Percentiles rank a stretch among this genome's conserved stretches.
Evolutionary conservation across 1,140 invertebrate species (phyloP).

Genomic region (Calephelis nemesis): DNA sequence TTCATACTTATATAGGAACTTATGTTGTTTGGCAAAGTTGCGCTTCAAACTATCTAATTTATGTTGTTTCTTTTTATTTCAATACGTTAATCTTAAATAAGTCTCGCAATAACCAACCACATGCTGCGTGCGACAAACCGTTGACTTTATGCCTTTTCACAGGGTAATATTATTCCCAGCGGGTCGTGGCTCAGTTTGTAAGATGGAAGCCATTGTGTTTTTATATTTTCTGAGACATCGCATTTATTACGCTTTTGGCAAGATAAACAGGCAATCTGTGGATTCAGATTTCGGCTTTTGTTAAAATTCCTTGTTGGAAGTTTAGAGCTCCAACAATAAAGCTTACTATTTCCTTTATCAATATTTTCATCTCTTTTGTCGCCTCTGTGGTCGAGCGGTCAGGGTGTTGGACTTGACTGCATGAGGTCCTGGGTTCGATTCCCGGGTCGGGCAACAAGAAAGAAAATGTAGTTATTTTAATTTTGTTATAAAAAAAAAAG

Average conservation of each 20-base stretch:
- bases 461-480: no score
- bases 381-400: no score
- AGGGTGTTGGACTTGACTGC: no score
- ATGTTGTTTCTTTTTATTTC: constrained; percentile 8
- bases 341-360: not conserved
- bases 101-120: constrained; percentile 31
- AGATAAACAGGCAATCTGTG: constrained; percentile 11
- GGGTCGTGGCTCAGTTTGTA: constrained; percentile 18
- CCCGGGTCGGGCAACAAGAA: no score
- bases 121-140: constrained; percentile 31
- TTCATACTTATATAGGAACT: no score
- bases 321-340: not conserved
- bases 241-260: no score
- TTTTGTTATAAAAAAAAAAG: no score
- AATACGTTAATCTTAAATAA: constrained; percentile 23
- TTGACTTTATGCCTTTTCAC: constrained; percentile 29
- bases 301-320: not conserved
- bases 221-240: constrained; percentile 5
- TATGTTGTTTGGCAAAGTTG: not conserved
- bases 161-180: constrained; percentile 33
- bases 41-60: not conserved
- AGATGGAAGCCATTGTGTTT: constrained; percentile 4
- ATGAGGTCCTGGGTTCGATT: no score
- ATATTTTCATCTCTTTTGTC: no score
- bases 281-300: not conserved